phyloP scores from a whole-genome alignment of 2,113 vertebrate genomes.

The Carettochelys insculpta region DNA sequence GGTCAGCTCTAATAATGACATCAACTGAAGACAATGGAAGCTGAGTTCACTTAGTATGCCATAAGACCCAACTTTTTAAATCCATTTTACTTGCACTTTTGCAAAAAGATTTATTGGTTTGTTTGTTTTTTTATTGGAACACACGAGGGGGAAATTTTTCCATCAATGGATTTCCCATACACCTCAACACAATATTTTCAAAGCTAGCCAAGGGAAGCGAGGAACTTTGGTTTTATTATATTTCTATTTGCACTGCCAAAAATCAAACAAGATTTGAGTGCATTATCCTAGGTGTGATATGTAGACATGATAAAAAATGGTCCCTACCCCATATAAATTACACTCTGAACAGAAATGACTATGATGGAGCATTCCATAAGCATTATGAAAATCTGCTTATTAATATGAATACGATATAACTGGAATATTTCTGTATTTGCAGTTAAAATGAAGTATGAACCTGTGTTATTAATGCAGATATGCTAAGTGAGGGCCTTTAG shows the following conservation, averaged over 20 bases:
- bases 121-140: not conserved
- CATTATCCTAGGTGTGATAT: not conserved
- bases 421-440: too few species aligned
- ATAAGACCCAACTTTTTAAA: not conserved
- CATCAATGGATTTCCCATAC: not conserved
- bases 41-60: not conserved
- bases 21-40: not conserved
- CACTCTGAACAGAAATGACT: rapidly evolving
- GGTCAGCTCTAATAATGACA: not conserved
- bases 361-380: too few species aligned
- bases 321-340: not conserved
- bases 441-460: too few species aligned
- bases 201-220: not conserved
- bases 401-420: too few species aligned
- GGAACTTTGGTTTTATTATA: not conserved
- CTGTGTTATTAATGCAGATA: too few species aligned
- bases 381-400: too few species aligned
- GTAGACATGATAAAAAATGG: not conserved
- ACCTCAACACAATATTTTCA: not conserved
- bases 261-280: not conserved
- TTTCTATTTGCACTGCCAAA: not conserved
- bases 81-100: not conserved
- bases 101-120: not conserved
- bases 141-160: not conserved
- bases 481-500: too few species aligned